Evolutionary conservation across 2,113 vertebrate genomes (phyloP).

Genomic region (Sebastes schlegelii): DNA sequence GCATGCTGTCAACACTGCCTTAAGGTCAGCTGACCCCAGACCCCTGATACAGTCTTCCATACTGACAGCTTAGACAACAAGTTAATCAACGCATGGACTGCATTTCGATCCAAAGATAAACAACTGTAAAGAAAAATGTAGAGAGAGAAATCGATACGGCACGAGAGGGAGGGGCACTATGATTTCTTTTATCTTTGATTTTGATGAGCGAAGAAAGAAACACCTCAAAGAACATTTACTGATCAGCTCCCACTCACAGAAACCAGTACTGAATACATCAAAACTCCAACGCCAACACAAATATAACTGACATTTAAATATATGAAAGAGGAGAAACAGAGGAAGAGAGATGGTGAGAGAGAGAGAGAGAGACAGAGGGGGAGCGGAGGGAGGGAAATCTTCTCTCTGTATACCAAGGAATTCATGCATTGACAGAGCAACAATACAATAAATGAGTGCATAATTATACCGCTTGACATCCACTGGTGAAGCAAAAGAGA

Average conservation of each 20-base stretch:
- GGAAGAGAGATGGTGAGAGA: slow-evolving; percentile 56
- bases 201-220: slow-evolving; percentile 65
- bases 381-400: slow-evolving; percentile 54
- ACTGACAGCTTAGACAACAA: slow-evolving; percentile 33
- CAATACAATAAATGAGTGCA: slow-evolving; percentile 80
- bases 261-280: slow-evolving; percentile 66
- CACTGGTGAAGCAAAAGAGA: slow-evolving; percentile 70
- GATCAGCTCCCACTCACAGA: slow-evolving; percentile 69
- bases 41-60: slow-evolving; percentile 16
- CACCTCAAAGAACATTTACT: slow-evolving; percentile 61
- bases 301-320: slow-evolving; percentile 81
- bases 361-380: slow-evolving; percentile 25
- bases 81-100: slow-evolving; percentile 28
- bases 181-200: slow-evolving; percentile 62
- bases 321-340: slow-evolving; percentile 66
- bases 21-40: slow-evolving; percentile 35
- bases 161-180: slow-evolving; percentile 24
- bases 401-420: slow-evolving; percentile 69
- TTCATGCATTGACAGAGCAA: slow-evolving; percentile 78
- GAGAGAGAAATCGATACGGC: slow-evolving; percentile 40
- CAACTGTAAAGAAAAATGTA: slow-evolving; percentile 17
- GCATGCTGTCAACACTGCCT: slow-evolving; percentile 30
- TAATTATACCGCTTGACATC: slow-evolving; percentile 80
- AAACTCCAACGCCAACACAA: slow-evolving; percentile 70
- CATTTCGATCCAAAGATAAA: slow-evolving; percentile 35